Evolutionary conservation across 2,113 vertebrate species (phyloP).

Genomic region (Nettapus auritus): DNA sequence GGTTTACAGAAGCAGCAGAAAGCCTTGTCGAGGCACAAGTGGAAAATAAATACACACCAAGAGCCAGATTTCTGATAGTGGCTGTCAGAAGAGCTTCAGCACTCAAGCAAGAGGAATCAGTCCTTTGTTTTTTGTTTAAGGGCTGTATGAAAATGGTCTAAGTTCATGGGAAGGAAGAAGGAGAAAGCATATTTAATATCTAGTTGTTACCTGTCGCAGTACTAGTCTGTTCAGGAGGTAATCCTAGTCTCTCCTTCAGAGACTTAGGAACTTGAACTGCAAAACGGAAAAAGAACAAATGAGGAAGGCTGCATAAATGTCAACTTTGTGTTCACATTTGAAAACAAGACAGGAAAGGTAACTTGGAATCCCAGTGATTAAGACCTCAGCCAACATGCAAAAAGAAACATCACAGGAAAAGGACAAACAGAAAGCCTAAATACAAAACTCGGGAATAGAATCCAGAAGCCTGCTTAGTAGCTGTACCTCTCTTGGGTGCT

Average conservation of each 20-base stretch:
- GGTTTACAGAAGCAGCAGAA: background rate
- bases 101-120: background rate
- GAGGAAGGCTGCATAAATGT: background rate
- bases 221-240: conserved; percentile 55
- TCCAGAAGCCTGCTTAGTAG: too few species aligned
- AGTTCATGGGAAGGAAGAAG: rapidly evolving
- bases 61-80: too few species aligned
- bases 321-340: background rate
- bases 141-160: background rate
- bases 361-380: background rate
- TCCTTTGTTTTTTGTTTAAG: rapidly evolving
- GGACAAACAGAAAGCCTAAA: too few species aligned
- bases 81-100: background rate
- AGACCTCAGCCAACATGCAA: background rate
- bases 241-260: conserved; percentile 85
- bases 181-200: background rate
- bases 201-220: conserved; percentile 71
- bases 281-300: background rate
- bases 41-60: background rate
- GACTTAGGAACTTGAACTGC: conserved; percentile 77
- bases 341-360: background rate
- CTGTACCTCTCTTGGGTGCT: too few species aligned
- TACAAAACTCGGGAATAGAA: too few species aligned
- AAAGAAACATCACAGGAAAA: too few species aligned
- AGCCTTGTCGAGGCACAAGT: background rate